These are phyloP conservation scores for Synergus gifuensis DNA, from an alignment of 2,888 invertebrate genomes.

Conservation along the genomic window DNA sequence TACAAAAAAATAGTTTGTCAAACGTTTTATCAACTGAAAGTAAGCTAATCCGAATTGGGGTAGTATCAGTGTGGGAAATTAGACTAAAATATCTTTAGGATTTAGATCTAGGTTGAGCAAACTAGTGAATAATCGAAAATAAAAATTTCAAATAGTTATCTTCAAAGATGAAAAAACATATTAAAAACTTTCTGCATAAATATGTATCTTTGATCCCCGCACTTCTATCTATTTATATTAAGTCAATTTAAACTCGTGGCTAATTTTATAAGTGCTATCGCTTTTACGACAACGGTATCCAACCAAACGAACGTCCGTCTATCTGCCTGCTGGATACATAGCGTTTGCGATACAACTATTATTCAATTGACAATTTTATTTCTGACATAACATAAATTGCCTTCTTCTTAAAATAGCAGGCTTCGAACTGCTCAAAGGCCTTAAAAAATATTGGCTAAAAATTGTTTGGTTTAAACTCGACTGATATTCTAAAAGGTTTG, in stretches of 20 bases:
- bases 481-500: background rate
- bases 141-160: background rate
- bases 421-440: no score
- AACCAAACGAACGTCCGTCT: constrained; percentile 67
- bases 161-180: background rate
- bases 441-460: no score
- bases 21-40: background rate
- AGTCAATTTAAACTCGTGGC: background rate
- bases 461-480: no score
- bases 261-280: background rate
- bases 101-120: background rate
- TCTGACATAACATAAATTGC: background rate
- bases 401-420: background rate
- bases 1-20: background rate
- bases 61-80: background rate
- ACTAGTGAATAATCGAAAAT: background rate
- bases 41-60: background rate
- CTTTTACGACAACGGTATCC: constrained; percentile 12
- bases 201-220: background rate
- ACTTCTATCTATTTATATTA: background rate
- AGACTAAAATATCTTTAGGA: background rate
- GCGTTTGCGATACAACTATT: background rate
- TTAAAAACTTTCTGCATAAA: background rate
- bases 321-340: constrained; percentile 56
- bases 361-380: background rate